Percentiles rank a stretch among this genome's conserved stretches.
phyloP scores from a whole-genome alignment of 2,888 invertebrate species.

The Balanococcus diminutus region DNA sequence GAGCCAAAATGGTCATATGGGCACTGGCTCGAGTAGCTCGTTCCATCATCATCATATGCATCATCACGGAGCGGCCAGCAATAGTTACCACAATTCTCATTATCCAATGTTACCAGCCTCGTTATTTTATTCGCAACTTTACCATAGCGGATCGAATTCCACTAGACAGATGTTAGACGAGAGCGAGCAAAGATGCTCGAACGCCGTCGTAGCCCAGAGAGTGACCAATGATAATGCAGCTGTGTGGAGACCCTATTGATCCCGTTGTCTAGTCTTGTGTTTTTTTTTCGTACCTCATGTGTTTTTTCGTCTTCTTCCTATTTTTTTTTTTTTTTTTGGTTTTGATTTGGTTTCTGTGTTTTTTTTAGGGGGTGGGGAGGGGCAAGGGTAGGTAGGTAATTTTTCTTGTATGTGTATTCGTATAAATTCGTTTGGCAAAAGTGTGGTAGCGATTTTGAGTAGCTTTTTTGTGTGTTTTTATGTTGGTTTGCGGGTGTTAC shows the following conservation, averaged over 20 bases:
- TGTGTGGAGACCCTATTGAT: constrained; percentile 53
- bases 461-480: no score
- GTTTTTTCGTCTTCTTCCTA: neutral
- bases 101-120: constrained; percentile 54
- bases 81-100: constrained; percentile 51
- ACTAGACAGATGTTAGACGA: constrained; percentile 45
- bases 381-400: no score
- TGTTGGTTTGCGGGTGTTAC: no score
- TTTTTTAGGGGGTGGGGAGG: no score
- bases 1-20: constrained; percentile 33
- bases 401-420: no score
- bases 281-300: neutral
- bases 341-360: neutral
- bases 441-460: no score
- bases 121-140: constrained; percentile 54
- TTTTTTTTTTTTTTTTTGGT: neutral
- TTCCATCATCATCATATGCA: constrained; percentile 38
- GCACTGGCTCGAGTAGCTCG: neutral
- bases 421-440: no score
- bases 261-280: no score
- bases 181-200: constrained; percentile 44
- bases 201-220: constrained; percentile 43
- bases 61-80: constrained; percentile 33
- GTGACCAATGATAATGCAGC: constrained; percentile 50
- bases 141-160: constrained; percentile 45